Evolutionary conservation across 2,888 invertebrate species (phyloP).

Genomic region (Myopa testacea): DNA sequence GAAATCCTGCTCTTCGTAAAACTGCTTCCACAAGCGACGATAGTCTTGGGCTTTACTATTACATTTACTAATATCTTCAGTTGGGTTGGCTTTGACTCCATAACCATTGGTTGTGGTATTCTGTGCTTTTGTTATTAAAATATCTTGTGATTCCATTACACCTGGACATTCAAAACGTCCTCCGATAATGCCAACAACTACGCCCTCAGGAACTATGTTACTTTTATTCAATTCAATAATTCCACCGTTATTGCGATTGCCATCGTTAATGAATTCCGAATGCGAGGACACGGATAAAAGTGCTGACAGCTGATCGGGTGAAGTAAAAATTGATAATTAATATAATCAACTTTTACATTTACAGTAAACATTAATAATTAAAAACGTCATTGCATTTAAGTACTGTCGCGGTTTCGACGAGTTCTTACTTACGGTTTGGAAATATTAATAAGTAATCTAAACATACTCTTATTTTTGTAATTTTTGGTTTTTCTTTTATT

Average conservation of each 20-base stretch:
- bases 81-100: constrained; percentile 35
- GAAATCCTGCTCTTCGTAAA: constrained; percentile 54
- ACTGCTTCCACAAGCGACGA: constrained; percentile 55
- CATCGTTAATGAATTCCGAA: constrained; percentile 70
- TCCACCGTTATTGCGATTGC: constrained; percentile 69
- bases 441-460: not conserved
- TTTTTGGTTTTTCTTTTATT: too few species aligned
- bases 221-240: constrained; percentile 55
- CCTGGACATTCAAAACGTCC: constrained; percentile 62
- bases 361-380: too few species aligned
- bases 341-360: not conserved
- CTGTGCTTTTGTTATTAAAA: constrained; percentile 65
- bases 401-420: too few species aligned
- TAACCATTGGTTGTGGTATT: constrained; percentile 70
- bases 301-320: constrained; percentile 60
- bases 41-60: constrained; percentile 41
- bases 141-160: constrained; percentile 68
- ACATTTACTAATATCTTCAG: not conserved
- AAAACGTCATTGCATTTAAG: too few species aligned
- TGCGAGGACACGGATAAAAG: constrained; percentile 70
- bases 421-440: too few species aligned
- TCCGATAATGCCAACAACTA: constrained; percentile 65
- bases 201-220: constrained; percentile 66
- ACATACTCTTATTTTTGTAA: not conserved
- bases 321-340: not conserved